Percentiles rank a stretch among this genome's conserved stretches.
These are phyloP conservation scores for Sarcophaga peregrina DNA, from an alignment of 1,140 invertebrate genomes.

Conservation along the genomic window DNA sequence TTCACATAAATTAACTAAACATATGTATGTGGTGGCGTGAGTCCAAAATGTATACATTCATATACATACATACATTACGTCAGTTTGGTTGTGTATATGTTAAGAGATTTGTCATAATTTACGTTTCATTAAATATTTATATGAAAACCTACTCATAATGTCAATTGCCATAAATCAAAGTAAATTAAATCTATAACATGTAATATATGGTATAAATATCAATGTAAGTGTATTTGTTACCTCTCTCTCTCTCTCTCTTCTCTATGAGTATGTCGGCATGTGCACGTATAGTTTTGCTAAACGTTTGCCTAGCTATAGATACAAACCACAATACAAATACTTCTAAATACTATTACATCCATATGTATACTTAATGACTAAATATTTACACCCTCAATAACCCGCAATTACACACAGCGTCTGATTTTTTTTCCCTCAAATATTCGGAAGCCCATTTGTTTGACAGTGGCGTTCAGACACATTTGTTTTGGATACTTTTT, in stretches of 20 bases:
- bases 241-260: no score
- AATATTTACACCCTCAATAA: neutral
- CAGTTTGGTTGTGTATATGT: conserved; percentile 10
- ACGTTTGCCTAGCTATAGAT: neutral
- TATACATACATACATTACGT: no score
- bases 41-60: neutral
- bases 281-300: neutral
- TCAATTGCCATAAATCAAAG: conserved; percentile 40
- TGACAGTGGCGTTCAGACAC: neutral
- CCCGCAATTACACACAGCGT: neutral
- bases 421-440: no score
- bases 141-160: conserved; percentile 38
- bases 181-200: conserved; percentile 36
- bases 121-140: conserved; percentile 42
- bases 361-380: neutral
- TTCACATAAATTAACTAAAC: neutral
- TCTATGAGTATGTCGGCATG: neutral
- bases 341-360: conserved; percentile 8
- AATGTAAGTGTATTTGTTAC: neutral
- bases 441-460: no score
- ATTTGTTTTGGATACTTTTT: neutral
- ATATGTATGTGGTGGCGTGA: neutral
- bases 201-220: neutral
- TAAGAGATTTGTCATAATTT: conserved; percentile 39
- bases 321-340: neutral